These are phyloP conservation scores for Philereme vetulata DNA, from an alignment of 2,888 invertebrate species.

Conservation along the genomic window DNA sequence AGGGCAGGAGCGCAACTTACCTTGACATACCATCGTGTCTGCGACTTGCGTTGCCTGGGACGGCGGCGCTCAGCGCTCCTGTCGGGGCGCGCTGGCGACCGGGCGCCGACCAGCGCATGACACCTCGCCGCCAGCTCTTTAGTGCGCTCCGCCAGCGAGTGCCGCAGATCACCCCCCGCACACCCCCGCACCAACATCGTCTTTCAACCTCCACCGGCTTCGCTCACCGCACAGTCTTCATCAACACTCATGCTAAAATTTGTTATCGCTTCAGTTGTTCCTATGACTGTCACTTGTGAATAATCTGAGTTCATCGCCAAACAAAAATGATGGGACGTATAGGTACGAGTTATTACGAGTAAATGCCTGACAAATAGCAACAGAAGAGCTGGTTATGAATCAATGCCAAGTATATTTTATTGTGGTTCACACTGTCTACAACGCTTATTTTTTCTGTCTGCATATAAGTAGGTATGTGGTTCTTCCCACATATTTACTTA, in stretches of 20 bases:
- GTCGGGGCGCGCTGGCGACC: constrained; percentile 68
- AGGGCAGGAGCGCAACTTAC: constrained; percentile 75
- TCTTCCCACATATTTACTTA: no score
- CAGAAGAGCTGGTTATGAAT: constrained; percentile 3
- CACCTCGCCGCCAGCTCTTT: constrained; percentile 79
- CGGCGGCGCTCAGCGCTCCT: constrained; percentile 68
- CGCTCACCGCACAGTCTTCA: constrained; percentile 45
- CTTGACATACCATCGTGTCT: constrained; percentile 89
- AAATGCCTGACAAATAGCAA: constrained; percentile 2
- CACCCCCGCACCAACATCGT: constrained; percentile 77
- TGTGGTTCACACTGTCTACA: no score
- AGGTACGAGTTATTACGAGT: no score
- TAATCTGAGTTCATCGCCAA: neutral
- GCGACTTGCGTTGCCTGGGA: constrained; percentile 79
- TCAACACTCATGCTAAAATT: constrained; percentile 44
- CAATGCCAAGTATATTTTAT: constrained; percentile 3
- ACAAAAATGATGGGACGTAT: constrained; percentile 2
- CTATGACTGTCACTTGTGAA: neutral
- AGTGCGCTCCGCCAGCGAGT: constrained; percentile 78
- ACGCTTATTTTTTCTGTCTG: no score
- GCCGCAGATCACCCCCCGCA: constrained; percentile 74
- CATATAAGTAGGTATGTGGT: no score
- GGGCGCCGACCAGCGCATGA: constrained; percentile 61
- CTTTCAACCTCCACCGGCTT: constrained; percentile 60
- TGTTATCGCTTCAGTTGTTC: neutral